Base-by-base conservation (phyloP, 1,140 invertebrate species). In the Saccostrea glomerata region DNA sequence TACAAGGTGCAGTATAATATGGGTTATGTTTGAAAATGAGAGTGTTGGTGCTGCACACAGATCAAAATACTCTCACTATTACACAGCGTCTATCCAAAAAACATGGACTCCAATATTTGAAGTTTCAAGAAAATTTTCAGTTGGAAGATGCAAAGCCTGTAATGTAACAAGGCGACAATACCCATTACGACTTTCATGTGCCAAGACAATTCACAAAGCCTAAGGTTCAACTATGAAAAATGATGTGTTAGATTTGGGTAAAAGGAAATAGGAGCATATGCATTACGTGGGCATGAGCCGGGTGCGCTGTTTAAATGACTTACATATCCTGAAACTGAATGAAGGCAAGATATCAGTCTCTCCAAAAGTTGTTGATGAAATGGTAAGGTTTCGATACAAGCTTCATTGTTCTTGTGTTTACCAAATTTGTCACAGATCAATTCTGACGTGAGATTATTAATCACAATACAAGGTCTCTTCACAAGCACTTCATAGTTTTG, bases 91-190 rank as follows among this genome's bases (percentile, higher is more conserved):
- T n/a, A 88, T 90, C 47, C 0, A 56, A 23, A 77, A 66, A 12
- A 23, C 9, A 55, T 89, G 89, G 88, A 91, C 88, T 82, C 87
- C 90, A 85, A 86, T 91, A 47, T 82, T 91, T 86, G 90, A 91
- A 66, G 54, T 82, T 3, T 87, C 58, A 4, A 82, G 87, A 47
- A 85, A 88, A 36, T 47, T 88, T 84, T 86, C 84, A 30, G 56
- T 86, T 36, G 25, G 30, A 17, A n/a, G 66, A 11, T 15, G 6
- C 25, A 30, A 70, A 20, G 54, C 63, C 4, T 60, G 70, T 60
- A 66, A 82, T 63, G 66, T 88, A 36, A 23, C 55, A n/a, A 12
- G 87, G 30, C n/a, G 84, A 17, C 84, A 88, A 82, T 88, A 86
- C 82, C 87, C 84, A 17, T 25, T 88, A 7, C 63, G 55, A n/a